Conservation (phyloP, 2,113 vertebrate genomes). For the Aptenodytes forsteri region DNA sequence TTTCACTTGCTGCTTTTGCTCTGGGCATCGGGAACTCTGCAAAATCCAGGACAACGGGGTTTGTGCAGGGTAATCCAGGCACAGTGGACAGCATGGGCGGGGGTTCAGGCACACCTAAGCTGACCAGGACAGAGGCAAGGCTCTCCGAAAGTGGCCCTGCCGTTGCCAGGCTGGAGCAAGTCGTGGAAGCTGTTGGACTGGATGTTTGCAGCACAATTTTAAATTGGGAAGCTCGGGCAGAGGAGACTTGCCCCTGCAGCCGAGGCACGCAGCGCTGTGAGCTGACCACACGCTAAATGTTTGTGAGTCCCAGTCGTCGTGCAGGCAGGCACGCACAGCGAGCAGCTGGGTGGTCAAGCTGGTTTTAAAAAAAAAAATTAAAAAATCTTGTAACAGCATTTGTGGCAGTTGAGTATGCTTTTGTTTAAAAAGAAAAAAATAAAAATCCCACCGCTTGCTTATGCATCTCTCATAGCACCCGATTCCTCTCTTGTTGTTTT, state of each 20-base stretch:
- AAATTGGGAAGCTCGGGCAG: neutral
- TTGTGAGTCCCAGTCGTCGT: neutral
- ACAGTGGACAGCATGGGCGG: neutral
- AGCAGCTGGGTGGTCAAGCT: neutral
- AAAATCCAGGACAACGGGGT: neutral
- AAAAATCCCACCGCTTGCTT: neutral
- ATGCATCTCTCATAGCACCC: neutral
- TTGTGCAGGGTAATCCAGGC: neutral
- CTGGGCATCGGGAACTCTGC: neutral
- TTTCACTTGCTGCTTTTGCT: neutral
- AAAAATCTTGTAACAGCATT: neutral
- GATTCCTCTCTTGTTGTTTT: neutral
- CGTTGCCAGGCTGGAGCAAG: neutral
- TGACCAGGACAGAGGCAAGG: neutral
- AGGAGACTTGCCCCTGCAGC: neutral
- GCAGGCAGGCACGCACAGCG: neutral
- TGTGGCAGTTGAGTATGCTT: neutral
- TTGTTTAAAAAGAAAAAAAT: neutral
- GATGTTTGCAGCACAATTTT: neutral
- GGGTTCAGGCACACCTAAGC: neutral
- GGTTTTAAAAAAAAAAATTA: neutral
- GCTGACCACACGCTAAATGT: neutral
- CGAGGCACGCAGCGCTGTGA: neutral
- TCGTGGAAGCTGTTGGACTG: neutral
- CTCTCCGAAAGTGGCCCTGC: neutral